Conservation (phyloP, 2,888 invertebrate species). For the Hetaerina titia region DNA sequence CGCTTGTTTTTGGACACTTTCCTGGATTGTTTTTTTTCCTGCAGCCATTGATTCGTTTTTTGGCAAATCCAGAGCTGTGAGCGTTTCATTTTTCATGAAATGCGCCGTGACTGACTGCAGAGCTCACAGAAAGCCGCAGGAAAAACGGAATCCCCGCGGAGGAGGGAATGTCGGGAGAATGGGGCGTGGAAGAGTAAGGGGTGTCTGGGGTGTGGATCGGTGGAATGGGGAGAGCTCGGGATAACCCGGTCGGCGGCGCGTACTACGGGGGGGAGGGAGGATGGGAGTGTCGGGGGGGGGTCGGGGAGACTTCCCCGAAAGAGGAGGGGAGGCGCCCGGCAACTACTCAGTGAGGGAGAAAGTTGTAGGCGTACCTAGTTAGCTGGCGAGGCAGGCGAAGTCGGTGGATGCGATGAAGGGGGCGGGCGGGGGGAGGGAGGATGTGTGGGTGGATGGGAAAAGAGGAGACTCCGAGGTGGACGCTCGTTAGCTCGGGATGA, state of each 20-base stretch:
- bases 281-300: neutral
- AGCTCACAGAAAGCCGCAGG: neutral
- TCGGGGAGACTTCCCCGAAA: neutral
- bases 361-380: constrained; percentile 31
- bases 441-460: neutral
- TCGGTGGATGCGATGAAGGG: neutral
- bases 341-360: neutral
- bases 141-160: neutral
- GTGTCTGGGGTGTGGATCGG: neutral
- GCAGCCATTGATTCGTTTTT: neutral
- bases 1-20: neutral
- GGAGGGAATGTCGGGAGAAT: neutral
- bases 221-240: neutral
- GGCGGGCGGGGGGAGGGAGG: neutral
- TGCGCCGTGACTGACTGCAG: neutral
- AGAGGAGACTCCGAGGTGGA: neutral
- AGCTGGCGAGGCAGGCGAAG: neutral
- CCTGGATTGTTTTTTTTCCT: neutral
- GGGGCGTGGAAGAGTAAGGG: neutral
- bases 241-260: no score
- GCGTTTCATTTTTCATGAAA: constrained; percentile 5
- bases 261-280: neutral
- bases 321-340: neutral
- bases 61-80: neutral
- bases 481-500: neutral